A percentile compares a stretch with the other conserved stretches of the same genome.
These are phyloP conservation scores for Etheostoma perlongum DNA, from an alignment of 2,797 vertebrate genomes.

Conservation along the genomic window DNA sequence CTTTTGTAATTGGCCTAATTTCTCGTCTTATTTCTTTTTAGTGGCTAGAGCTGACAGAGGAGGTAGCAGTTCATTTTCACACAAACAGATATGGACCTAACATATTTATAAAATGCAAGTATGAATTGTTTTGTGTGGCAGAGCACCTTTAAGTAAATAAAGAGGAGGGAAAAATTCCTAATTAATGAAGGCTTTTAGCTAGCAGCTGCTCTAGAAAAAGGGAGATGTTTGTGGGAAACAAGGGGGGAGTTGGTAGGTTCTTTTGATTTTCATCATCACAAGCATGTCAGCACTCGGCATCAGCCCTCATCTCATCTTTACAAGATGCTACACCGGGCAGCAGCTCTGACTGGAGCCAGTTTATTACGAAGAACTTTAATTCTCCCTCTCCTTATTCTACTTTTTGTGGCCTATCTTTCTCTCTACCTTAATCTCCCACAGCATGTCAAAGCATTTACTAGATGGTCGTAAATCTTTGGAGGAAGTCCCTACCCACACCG, in stretches of 20 bases:
- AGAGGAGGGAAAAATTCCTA: conserved; percentile 71
- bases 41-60: too few species aligned
- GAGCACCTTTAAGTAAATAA: conserved; percentile 67
- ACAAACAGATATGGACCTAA: too few species aligned
- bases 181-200: conserved; percentile 80
- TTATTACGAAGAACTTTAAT: conserved; percentile 22
- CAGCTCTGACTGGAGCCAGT: conserved; percentile 56
- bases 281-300: conserved; percentile 74
- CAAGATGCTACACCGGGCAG: conserved; percentile 72
- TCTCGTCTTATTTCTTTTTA: too few species aligned
- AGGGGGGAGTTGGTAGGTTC: conserved; percentile 18
- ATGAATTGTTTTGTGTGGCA: too few species aligned
- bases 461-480: conserved; percentile 57
- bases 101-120: too few species aligned
- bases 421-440: conserved; percentile 48
- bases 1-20: too few species aligned
- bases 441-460: conserved; percentile 50
- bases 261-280: conserved; percentile 66
- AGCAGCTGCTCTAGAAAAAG: conserved; percentile 67
- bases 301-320: conserved; percentile 75
- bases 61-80: too few species aligned
- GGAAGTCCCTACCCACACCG: conserved; percentile 47
- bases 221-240: conserved; percentile 47
- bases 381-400: conserved; percentile 30
- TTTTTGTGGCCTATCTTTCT: conserved; percentile 21